Evolutionary conservation across 2,113 vertebrate genomes (phyloP), one percentile per base, ranked within the genome.

Genomic region (Cavia aperea): DNA sequence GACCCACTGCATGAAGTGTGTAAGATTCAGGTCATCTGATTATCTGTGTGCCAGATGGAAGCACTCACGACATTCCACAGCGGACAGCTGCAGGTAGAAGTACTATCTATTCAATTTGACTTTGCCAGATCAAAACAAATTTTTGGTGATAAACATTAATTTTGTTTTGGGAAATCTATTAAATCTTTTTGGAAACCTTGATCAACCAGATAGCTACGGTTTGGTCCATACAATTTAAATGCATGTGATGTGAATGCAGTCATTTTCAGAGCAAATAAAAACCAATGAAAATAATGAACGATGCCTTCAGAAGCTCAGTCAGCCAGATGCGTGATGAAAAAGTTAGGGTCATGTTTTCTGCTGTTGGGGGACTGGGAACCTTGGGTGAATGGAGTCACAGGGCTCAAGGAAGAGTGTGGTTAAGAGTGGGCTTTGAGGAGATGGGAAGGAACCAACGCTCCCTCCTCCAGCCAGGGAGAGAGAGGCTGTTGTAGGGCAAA

Each of bases 111-210:
- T 82, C 36, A 78, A 86, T 46, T 19, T 62, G 87, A 88, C 51
- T 90, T 92, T 94, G 26, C 62, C 63, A 54, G 70, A 78, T 58
- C 36, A 60, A 62, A 39, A 65, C 49, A 79, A 19, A n/a, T 75
- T 88, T 73, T 89, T 49, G 19, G 51, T 70, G 13, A 90, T 91
- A 81, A 90, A 92, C 75, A 85, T 51, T 94, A n/a, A 29, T 66
- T 81, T 88, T 24, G 24, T 75, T 86, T 93, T 86, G 60, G 43
- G 62, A 85, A 95, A 56, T 91, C 49, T 62, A 66, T n/a, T 90
- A 56, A 62, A 23, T 81, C n/a, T 60, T 31, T 79, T 79, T 79
- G 70, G 82, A 90, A 94, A 92, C 73, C 43, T n/a, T 70, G 49
- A 60, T 60, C n/a, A 81, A 87, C 2, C 73, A 49, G 68, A 65